Evolutionary conservation across 2,797 vertebrate genomes (phyloP).

Genomic region (Schizothorax lantsangensis): DNA sequence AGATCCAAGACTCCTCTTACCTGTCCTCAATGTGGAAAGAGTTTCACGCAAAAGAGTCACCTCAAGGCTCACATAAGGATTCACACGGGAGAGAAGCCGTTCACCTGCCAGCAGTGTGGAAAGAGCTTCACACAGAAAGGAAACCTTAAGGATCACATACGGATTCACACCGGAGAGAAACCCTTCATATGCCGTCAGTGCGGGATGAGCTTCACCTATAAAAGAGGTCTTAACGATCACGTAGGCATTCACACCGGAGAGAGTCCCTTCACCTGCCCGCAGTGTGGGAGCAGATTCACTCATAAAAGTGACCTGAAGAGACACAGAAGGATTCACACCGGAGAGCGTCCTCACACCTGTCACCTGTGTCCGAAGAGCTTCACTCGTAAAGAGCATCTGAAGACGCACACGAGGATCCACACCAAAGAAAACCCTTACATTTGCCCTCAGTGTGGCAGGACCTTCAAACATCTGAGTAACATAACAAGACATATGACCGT

Average conservation of each 20-base stretch:
- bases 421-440: background rate
- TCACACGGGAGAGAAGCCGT: background rate
- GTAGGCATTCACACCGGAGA: background rate
- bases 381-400: conserved; percentile 7
- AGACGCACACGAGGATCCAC: conserved; percentile 12
- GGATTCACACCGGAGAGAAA: conserved; percentile 15
- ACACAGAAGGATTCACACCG: conserved; percentile 5
- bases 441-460: conserved; percentile 5
- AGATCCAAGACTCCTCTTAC: background rate
- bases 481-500: background rate
- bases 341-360: conserved; percentile 6
- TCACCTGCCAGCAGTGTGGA: background rate
- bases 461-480: conserved; percentile 7
- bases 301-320: conserved; percentile 14
- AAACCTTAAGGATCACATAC: conserved; percentile 9
- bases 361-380: background rate
- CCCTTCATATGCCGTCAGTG: background rate
- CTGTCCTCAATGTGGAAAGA: background rate
- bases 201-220: conserved; percentile 5
- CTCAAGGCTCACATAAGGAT: background rate
- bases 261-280: background rate
- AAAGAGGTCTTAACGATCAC: background rate
- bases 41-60: background rate
- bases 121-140: conserved; percentile 17
- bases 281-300: conserved; percentile 9